phyloP scores from a whole-genome alignment of 2,797 vertebrate genomes.

The Eulemur coronatus region DNA sequence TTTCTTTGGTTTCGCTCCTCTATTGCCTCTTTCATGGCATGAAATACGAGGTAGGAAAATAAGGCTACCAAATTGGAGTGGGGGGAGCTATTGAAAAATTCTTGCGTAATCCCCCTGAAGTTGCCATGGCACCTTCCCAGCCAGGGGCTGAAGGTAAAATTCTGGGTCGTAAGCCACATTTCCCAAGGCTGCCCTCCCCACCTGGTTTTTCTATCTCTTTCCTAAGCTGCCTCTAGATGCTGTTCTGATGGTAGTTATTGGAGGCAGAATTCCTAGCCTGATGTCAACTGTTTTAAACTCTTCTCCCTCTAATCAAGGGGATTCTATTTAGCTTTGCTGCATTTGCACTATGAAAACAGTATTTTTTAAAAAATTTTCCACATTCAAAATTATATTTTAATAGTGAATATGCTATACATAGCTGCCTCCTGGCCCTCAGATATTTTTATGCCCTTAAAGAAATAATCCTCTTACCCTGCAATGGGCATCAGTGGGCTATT shows the following conservation, averaged over 20 bases:
- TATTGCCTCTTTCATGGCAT: constrained; percentile 32
- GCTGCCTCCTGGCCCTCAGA: neutral
- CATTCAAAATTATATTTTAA: neutral
- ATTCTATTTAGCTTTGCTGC: neutral
- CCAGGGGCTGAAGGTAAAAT: neutral
- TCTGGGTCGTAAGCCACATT: neutral
- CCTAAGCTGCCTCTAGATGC: neutral
- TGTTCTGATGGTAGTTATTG: neutral
- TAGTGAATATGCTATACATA: neutral
- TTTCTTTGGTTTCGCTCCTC: constrained; percentile 54
- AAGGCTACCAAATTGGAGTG: neutral
- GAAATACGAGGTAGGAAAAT: constrained; percentile 47
- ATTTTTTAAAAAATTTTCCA: neutral
- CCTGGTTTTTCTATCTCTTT: neutral
- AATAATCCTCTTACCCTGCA: neutral
- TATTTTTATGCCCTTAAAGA: neutral
- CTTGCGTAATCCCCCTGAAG: neutral
- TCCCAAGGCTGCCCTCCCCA: neutral
- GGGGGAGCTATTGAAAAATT: neutral
- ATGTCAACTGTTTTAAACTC: neutral
- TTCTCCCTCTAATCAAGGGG: neutral
- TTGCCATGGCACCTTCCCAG: neutral
- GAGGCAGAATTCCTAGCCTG: neutral
- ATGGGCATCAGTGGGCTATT: neutral
- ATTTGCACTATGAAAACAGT: neutral